These are phyloP conservation scores for Echinometra lucunter DNA, from an alignment of 53 echinoderm and acorn worm genomes.

Conservation along the genomic window DNA sequence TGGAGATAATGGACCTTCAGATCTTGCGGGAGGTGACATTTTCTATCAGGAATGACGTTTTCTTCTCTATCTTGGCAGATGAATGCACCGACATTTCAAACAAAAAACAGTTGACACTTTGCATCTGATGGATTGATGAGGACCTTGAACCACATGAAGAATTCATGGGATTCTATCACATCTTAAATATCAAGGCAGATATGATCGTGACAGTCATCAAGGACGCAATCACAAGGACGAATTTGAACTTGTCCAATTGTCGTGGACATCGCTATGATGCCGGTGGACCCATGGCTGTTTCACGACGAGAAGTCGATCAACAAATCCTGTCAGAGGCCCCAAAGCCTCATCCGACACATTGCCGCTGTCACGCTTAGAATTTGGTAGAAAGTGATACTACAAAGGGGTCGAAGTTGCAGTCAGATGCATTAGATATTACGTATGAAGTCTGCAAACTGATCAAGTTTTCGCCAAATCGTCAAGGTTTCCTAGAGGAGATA, in stretches of 20 bases:
- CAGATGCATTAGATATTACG: neutral
- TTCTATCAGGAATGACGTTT: slow-evolving; percentile 5
- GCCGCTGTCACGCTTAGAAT: slow-evolving; percentile 30
- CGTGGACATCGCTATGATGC: slow-evolving; percentile 53
- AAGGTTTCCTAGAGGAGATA: neutral
- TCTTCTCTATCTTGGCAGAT: slow-evolving; percentile 49
- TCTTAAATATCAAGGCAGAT: slow-evolving; percentile 45
- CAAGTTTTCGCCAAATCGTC: neutral
- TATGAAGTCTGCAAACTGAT: neutral
- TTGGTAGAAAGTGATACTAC: slow-evolving; percentile 36
- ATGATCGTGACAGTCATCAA: slow-evolving; percentile 26
- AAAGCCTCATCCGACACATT: slow-evolving; percentile 16
- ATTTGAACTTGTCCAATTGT: slow-evolving; percentile 2
- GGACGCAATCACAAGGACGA: slow-evolving; percentile 12
- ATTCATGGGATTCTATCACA: slow-evolving; percentile 29
- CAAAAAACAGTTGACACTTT: slow-evolving; percentile 26
- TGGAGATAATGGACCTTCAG: slow-evolving; percentile 22
- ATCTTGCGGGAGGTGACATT: neutral
- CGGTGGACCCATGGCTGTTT: slow-evolving; percentile 32
- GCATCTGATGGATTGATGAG: slow-evolving; percentile 33
- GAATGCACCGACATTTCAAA: slow-evolving; percentile 42
- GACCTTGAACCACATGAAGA: slow-evolving; percentile 40
- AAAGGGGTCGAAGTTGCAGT: neutral
- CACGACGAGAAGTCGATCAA: slow-evolving; percentile 7
- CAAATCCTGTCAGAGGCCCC: slow-evolving; percentile 1